Evolutionary conservation across 2,888 invertebrate species (phyloP).

Genomic region (Idaea straminata): DNA sequence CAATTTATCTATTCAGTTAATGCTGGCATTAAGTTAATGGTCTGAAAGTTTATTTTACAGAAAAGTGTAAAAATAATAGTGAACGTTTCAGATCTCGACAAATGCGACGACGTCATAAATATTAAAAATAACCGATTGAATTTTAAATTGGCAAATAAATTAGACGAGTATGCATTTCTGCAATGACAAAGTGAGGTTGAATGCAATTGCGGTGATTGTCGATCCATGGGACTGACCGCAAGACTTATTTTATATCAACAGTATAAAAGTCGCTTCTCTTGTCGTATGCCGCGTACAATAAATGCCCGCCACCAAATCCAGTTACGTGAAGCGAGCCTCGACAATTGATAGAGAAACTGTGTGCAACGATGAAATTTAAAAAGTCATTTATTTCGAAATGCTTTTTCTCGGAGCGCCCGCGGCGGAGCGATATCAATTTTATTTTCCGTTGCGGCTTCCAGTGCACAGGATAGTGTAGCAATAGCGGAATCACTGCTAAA

Average conservation of each 20-base stretch:
- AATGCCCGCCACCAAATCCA: slow-evolving; percentile 74
- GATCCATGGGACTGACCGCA: slow-evolving; percentile 42
- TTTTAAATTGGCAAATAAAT: neutral
- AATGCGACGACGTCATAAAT: neutral
- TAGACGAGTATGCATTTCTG: neutral
- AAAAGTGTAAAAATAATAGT: neutral
- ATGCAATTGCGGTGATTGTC: slow-evolving; percentile 47
- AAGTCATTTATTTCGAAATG: slow-evolving; percentile 80
- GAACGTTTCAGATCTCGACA: neutral
- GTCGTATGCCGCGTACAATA: slow-evolving; percentile 70
- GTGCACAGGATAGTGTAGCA: slow-evolving; percentile 38
- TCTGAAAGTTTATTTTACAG: neutral
- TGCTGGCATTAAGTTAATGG: neutral
- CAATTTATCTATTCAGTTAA: neutral
- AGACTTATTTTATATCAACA: slow-evolving; percentile 52
- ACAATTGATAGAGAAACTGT: slow-evolving; percentile 80
- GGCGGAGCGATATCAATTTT: slow-evolving; percentile 77
- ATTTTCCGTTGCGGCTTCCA: slow-evolving; percentile 74
- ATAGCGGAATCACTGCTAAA: slow-evolving; percentile 36
- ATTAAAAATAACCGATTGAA: neutral
- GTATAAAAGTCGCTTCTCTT: slow-evolving; percentile 68
- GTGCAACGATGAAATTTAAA: slow-evolving; percentile 81
- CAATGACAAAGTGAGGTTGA: slow-evolving; percentile 10
- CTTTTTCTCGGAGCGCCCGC: slow-evolving; percentile 77
- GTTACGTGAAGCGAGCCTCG: slow-evolving; percentile 74